Evolutionary conservation across 92 coral and sea anemone genomes (phyloP).

Genomic region (Parazoanthus darwini): DNA sequence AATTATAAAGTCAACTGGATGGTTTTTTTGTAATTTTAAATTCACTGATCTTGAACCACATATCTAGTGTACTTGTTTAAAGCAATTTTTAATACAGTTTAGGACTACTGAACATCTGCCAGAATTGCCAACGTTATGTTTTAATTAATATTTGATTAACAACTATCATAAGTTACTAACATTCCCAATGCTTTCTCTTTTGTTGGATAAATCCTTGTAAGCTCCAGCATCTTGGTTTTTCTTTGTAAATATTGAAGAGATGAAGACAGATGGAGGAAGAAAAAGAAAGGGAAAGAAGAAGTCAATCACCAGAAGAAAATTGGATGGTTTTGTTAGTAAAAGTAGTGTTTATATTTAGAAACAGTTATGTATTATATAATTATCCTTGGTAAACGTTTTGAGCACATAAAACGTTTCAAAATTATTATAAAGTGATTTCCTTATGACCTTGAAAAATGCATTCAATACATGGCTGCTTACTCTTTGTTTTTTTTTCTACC

Average conservation of each 20-base stretch:
- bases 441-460: too few species aligned
- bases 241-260: neutral
- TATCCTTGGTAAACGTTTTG: too few species aligned
- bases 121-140: neutral
- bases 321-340: neutral
- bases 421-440: too few species aligned
- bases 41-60: too few species aligned
- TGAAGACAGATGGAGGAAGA: neutral
- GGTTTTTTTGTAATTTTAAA: too few species aligned
- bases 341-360: neutral
- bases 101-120: neutral
- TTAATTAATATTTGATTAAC: too few species aligned
- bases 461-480: too few species aligned
- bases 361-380: neutral
- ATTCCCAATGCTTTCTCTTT: constrained; percentile 36
- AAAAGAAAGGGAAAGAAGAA: neutral
- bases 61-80: too few species aligned
- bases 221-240: constrained; percentile 20
- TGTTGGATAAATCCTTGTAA: constrained; percentile 34
- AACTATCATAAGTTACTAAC: constrained; percentile 12
- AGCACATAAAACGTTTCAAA: too few species aligned
- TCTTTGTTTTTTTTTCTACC: too few species aligned
- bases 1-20: too few species aligned
- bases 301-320: neutral
- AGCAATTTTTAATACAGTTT: too few species aligned